Evolutionary conservation across 2,888 invertebrate species (phyloP).

Genomic region (Pseudanteris insignis): DNA sequence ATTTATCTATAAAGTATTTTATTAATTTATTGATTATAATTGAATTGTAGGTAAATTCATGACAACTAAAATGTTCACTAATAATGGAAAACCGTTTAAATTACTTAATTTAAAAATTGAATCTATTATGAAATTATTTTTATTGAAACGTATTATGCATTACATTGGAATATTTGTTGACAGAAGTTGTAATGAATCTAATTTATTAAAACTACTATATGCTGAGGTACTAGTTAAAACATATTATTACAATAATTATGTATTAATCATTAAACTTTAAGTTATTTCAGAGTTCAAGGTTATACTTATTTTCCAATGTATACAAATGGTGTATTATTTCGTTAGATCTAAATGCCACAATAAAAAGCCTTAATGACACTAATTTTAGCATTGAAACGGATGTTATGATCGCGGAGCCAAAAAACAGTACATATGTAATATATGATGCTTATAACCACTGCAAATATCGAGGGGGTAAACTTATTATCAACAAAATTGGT

Average conservation of each 20-base stretch:
- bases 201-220: slow-evolving; percentile 6
- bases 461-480: slow-evolving; percentile 46
- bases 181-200: slow-evolving; percentile 5
- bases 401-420: slow-evolving; percentile 47
- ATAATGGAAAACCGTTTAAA: no score
- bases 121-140: slow-evolving; percentile 9
- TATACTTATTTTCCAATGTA: not conserved
- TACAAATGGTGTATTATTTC: slow-evolving; percentile 34
- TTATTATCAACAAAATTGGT: slow-evolving; percentile 47
- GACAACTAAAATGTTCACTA: no score
- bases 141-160: slow-evolving; percentile 1
- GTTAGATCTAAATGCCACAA: slow-evolving; percentile 39
- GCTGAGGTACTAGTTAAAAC: slow-evolving; percentile 7
- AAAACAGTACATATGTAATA: slow-evolving; percentile 35
- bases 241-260: no score
- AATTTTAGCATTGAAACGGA: slow-evolving; percentile 50
- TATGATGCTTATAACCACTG: slow-evolving; percentile 52
- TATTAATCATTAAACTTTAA: no score
- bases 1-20: no score
- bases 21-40: no score
- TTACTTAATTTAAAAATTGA: slow-evolving; percentile 9
- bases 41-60: no score
- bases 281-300: not conserved
- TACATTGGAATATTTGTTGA: slow-evolving; percentile 20
- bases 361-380: slow-evolving; percentile 46